A percentile compares a stretch with the other conserved stretches of the same genome.
Conservation (phyloP, 2,888 invertebrate species). For the Azorinus chamasolen region DNA sequence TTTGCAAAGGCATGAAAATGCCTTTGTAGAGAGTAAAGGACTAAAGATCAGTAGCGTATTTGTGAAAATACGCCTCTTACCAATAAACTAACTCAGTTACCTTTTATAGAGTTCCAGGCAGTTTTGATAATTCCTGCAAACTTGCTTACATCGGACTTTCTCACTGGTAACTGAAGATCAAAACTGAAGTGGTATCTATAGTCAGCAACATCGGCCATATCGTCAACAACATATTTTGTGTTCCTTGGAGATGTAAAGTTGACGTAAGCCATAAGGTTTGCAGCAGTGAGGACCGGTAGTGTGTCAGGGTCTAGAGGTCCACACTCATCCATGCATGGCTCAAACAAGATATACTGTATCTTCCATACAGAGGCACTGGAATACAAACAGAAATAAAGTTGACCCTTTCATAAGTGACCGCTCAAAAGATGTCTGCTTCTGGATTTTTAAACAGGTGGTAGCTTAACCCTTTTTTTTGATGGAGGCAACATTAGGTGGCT, state of each 20-base stretch:
- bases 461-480: no score
- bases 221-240: conserved; percentile 34
- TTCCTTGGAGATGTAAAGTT: conserved; percentile 47
- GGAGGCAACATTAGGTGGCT: no score
- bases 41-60: no score
- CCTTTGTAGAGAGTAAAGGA: no score
- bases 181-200: conserved; percentile 62
- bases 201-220: conserved; percentile 36
- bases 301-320: conserved; percentile 61
- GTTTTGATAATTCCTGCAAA: conserved; percentile 39
- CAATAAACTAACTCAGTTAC: no score
- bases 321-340: conserved; percentile 33
- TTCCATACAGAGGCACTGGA: conserved; percentile 64
- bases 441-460: no score
- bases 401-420: no score
- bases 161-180: conserved; percentile 43
- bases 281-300: conserved; percentile 44
- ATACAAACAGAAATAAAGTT: conserved; percentile 3
- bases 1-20: no score
- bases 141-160: conserved; percentile 40
- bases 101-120: conserved; percentile 49
- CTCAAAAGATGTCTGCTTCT: no score
- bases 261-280: conserved; percentile 44
- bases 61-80: no score
- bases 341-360: conserved; percentile 64